Base-by-base conservation (phyloP, 2,888 invertebrate species). In the Apamea sordens region DNA sequence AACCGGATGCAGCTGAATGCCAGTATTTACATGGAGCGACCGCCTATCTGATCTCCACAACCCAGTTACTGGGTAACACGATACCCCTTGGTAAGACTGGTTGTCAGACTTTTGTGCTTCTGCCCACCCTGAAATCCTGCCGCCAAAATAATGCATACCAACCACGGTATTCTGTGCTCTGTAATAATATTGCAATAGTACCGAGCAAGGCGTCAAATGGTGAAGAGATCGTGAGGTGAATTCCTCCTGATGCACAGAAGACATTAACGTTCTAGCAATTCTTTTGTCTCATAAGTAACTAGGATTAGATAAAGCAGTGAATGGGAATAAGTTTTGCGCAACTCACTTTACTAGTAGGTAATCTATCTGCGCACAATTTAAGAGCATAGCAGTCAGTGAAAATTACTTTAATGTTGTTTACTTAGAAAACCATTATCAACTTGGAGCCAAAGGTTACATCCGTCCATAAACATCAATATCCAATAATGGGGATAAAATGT, bases 401-500 rank as follows among this genome's bases (percentile, higher is more conserved):
- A 82, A 83, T 81, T 63, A 83, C 83, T 83, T 56, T 50, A 56
- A 78, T 67, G 69, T 73, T 73, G 36, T 82, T 82, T 73, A 65
- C 73, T 82, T 79, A 73, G 69, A 69, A 72, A 78, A 73, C 84
- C 73, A 82, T 82, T 78, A 70, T 82, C 73, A 69, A 82, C 59
- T 79, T 44, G 44, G 11, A 84, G 72, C 50, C 59, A 82, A 83
- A 82, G 82, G 84, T 83, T 44, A 78, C 28, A 64, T 44, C 28
- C 44, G 36, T 84, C 79, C 36, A 79, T 82, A 83, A 73, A 73
- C 79, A 84, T 83, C 84, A 84, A 80, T 84, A 76, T 76, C 59
- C 80, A 73, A 73, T 84, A 75, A 83, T 84, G 84, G 69, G 36
- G n/a, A 75, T 83, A 84, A 73, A 83, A 84, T 83, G 50, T 78